Evolutionary conservation across 2,797 vertebrate species (phyloP).

Genomic region (Peromyscus melanophrys): DNA sequence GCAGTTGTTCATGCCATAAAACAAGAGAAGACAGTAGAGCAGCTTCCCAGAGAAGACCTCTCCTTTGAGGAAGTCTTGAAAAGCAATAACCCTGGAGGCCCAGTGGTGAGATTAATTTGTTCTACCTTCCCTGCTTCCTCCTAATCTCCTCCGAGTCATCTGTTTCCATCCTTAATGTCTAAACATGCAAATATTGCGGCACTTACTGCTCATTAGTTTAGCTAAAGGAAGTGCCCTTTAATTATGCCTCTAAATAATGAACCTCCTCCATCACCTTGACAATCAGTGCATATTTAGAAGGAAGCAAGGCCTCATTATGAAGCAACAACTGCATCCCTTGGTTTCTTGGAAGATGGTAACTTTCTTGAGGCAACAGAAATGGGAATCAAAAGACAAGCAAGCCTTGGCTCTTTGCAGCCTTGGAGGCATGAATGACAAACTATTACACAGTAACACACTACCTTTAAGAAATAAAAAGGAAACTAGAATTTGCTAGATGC

Average conservation of each 20-base stretch:
- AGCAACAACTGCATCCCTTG: constrained; percentile 54
- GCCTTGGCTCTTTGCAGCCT: constrained; percentile 25
- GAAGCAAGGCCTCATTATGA: constrained; percentile 75
- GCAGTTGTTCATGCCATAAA: neutral
- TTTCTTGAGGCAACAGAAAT: constrained; percentile 56
- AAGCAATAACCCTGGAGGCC: constrained; percentile 46
- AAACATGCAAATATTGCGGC: constrained; percentile 84
- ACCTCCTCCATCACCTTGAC: constrained; percentile 88
- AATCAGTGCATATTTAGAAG: constrained; percentile 82
- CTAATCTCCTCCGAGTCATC: constrained; percentile 71
- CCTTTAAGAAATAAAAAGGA: neutral
- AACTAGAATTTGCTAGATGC: neutral
- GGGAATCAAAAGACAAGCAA: constrained; percentile 54
- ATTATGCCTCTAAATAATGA: constrained; percentile 89
- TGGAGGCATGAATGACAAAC: neutral
- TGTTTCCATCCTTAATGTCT: constrained; percentile 81
- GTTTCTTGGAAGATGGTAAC: constrained; percentile 57
- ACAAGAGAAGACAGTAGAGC: neutral
- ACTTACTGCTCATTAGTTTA: constrained; percentile 84
- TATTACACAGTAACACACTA: neutral
- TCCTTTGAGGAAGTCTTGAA: constrained; percentile 32
- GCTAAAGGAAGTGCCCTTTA: constrained; percentile 86
- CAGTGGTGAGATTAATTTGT: constrained; percentile 67
- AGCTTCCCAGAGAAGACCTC: neutral
- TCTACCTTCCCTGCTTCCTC: constrained; percentile 50